Base-by-base conservation (phyloP, 2,113 vertebrate genomes). In the Micromys minutus region DNA sequence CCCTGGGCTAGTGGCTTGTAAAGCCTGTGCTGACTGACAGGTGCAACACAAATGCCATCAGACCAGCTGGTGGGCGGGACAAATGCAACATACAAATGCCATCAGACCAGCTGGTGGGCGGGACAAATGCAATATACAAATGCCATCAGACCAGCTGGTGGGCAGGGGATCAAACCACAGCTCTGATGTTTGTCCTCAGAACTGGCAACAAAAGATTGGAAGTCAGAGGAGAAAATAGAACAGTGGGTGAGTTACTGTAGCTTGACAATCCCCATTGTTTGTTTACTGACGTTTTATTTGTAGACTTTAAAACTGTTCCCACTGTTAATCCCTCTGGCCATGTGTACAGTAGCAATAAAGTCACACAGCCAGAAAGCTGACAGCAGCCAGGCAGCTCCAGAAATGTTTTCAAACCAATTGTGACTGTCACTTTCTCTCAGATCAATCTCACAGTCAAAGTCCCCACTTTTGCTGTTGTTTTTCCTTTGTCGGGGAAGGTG, bases 211-310 rank as follows among this genome's bases (percentile, higher is more conserved):
- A 80, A 83, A 31, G 1, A 77, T 50, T 42, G 29, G 77, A 91
- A 75, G 76, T 76, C 36, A 7, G 59, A 50, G 55, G 50, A 52
- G 55, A 71, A 90, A 79, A 81, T 34, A 31, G 34, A 12, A 21
- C 39, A 2, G 0, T 36, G 17, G 1, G 26, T 0, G 22, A 76
- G 47, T 50, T 45, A 83, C 1, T 22, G 13, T 24, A 67, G 85
- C 59, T 85, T 81, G 29, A 55, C 87, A 71, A 42, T 57, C 65
- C 36, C 52, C 52, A 36, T 88, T 65, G 76, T 88, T n/a, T 90
- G 88, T 65, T 93, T 77, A 45, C 11, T 71, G 81, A 74, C 81
- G n/a, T 83, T 97, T 90, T 83, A 94, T 93, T 95, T 95, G 91
- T 79, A 95, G 77, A 71, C 93, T 83, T 92, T 93, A 75, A 83